Base-by-base conservation (phyloP, 1,140 invertebrate genomes). In the Ruditapes philippinarum region DNA sequence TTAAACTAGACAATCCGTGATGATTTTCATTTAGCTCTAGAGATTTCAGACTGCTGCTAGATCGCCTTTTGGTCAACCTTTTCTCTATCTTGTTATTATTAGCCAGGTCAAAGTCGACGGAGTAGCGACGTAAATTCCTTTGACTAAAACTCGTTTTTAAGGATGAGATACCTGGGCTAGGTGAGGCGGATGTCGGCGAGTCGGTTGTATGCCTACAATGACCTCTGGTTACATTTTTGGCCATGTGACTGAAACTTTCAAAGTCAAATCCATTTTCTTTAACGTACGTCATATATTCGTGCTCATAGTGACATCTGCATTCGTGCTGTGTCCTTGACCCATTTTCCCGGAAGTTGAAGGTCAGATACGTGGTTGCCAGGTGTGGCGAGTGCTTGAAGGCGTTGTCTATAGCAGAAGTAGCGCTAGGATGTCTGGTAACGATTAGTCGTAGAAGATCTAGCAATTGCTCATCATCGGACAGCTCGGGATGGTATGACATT, bases 231-330 rank as follows among this genome's bases (percentile, higher is more conserved):
- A 87, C 84, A 45, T 87, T 87, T 49, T 87, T 87, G 14, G 84
- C 42, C 51, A 79, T 65, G 33, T 79, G 73, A 68, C 84, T 78
- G 38, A 87, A 87, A 17, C 25, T 45, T 3, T 79, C 73, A 68
- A 78, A 87, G 36, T 87, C 73, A 38, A 87, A 25, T 25, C 73
- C 84, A 31, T 51, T 49, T 4, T 79, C 84, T 51, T 25, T 87
- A 11, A 87, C 65, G 40, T 87, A 87, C 1, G 84, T 87, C 84
- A 87, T 87, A 49, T 87, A 87, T 31, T 87, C 84, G 36, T 87
- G 84, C 25, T 87, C 84, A 31, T 87, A 87, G 74, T 87, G 84
- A 79, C 84, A 87, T 49, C 57, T 54, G 28, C 84, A 87, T 22
- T 78, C 84, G 36, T 65, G 49, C 19, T 79, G 73, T n/a, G 49